phyloP scores from a whole-genome alignment of 1,140 invertebrate species.

The Mycetomoellerius zeteki region DNA sequence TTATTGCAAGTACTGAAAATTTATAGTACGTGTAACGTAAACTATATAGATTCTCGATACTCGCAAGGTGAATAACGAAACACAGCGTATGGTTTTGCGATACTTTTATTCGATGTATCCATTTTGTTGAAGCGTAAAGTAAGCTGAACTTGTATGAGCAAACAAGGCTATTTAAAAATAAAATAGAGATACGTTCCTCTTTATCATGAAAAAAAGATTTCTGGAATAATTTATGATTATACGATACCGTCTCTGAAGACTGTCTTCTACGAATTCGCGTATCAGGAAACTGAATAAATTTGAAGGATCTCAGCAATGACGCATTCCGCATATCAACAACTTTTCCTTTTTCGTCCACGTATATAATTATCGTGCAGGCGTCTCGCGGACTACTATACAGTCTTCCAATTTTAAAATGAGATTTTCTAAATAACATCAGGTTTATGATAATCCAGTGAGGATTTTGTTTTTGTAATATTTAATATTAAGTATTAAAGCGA shows the following conservation, averaged over 20 bases:
- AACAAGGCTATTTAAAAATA: neutral
- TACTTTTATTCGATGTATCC: neutral
- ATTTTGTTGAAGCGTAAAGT: neutral
- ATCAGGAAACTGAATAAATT: slow-evolving; percentile 37
- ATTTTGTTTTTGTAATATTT: neutral
- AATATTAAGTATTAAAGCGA: neutral
- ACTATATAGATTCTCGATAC: too few species aligned
- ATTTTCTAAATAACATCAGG: slow-evolving; percentile 2
- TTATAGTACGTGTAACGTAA: too few species aligned
- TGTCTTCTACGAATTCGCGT: neutral
- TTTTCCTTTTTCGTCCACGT: slow-evolving; percentile 13
- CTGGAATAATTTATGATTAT: slow-evolving; percentile 18
- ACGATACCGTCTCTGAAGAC: neutral
- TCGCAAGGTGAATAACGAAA: neutral
- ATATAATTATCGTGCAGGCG: slow-evolving; percentile 18
- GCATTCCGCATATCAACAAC: slow-evolving; percentile 15
- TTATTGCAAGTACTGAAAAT: too few species aligned
- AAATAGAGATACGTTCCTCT: neutral
- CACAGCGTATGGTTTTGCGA: neutral
- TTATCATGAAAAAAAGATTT: neutral
- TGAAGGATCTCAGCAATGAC: slow-evolving; percentile 36
- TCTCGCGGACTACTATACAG: neutral
- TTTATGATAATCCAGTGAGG: neutral
- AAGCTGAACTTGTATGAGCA: neutral
- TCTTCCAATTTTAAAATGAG: neutral